phyloP scores from a whole-genome alignment of 92 coral and sea anemone species.

The Epizoanthus fatuus region DNA sequence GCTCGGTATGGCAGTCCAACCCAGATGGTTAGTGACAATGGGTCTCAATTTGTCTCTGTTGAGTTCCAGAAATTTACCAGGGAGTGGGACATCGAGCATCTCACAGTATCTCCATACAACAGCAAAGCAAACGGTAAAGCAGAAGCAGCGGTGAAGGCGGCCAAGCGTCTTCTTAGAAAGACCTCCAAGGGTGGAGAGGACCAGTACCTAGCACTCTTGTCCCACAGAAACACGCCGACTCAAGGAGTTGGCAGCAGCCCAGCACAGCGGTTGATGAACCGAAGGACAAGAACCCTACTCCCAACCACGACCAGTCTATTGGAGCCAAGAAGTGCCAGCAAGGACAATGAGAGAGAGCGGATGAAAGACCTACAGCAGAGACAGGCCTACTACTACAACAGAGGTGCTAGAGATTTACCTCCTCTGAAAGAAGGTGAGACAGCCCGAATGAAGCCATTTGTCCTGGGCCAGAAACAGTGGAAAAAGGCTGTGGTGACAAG shows the following conservation, averaged over 20 bases:
- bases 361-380: conserved; percentile 34
- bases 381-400: conserved; percentile 40
- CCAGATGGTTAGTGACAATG: conserved; percentile 42
- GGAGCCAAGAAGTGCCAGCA: conserved; percentile 23
- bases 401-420: conserved; percentile 34
- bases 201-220: conserved; percentile 29
- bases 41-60: conserved; percentile 55
- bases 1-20: conserved; percentile 49
- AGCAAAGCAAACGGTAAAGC: conserved; percentile 61
- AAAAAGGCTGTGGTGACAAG: conserved; percentile 42
- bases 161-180: conserved; percentile 41
- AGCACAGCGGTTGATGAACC: conserved; percentile 44
- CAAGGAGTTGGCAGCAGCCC: conserved; percentile 56
- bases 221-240: conserved; percentile 39
- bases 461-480: conserved; percentile 41
- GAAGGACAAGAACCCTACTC: conserved; percentile 40
- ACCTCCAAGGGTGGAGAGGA: conserved; percentile 49
- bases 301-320: conserved; percentile 44
- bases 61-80: conserved; percentile 54
- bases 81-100: conserved; percentile 51
- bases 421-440: conserved; percentile 29
- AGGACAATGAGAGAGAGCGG: conserved; percentile 29
- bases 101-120: conserved; percentile 49
- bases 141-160: conserved; percentile 48
- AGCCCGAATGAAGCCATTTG: conserved; percentile 33